These are phyloP conservation scores for Cheirogaleus major DNA, from an alignment of 2,797 vertebrate genomes.

Conservation along the genomic window DNA sequence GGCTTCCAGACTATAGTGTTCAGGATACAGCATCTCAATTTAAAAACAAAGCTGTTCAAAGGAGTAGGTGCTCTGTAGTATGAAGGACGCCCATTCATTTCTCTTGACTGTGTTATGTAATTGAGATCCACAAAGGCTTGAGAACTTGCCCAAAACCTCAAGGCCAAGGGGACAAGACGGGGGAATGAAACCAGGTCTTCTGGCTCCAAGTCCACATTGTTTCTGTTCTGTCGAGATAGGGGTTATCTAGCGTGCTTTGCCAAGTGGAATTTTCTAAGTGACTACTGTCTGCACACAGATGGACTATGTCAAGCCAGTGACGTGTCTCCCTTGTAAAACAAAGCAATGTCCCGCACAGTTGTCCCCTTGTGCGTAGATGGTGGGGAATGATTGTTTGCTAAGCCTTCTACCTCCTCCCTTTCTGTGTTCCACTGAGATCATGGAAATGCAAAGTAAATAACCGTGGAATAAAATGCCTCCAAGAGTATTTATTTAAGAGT, in stretches of 20 bases:
- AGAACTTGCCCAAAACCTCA: background rate
- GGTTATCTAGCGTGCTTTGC: slow-evolving; percentile 51
- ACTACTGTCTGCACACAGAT: slow-evolving; percentile 73
- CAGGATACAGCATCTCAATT: background rate
- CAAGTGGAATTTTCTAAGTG: slow-evolving; percentile 76
- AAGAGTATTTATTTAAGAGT: slow-evolving; percentile 79
- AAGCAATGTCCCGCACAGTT: slow-evolving; percentile 58
- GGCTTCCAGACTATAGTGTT: background rate
- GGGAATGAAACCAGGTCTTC: background rate
- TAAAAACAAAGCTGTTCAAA: background rate
- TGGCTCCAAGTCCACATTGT: background rate
- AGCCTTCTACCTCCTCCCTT: slow-evolving; percentile 63
- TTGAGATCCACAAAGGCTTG: background rate
- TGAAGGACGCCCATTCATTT: background rate
- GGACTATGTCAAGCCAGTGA: slow-evolving; percentile 76
- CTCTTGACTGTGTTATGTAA: background rate
- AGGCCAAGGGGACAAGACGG: background rate
- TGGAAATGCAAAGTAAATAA: slow-evolving; percentile 75
- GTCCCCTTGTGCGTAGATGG: slow-evolving; percentile 78
- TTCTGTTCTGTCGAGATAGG: slow-evolving; percentile 57
- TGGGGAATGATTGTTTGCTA: slow-evolving; percentile 79
- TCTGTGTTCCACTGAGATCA: slow-evolving; percentile 79
- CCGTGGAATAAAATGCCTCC: slow-evolving; percentile 61
- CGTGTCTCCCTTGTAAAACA: slow-evolving; percentile 77
- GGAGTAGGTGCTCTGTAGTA: background rate